phyloP scores from a whole-genome alignment of 1,140 invertebrate species.

The Pogonomyrmex barbatus region DNA sequence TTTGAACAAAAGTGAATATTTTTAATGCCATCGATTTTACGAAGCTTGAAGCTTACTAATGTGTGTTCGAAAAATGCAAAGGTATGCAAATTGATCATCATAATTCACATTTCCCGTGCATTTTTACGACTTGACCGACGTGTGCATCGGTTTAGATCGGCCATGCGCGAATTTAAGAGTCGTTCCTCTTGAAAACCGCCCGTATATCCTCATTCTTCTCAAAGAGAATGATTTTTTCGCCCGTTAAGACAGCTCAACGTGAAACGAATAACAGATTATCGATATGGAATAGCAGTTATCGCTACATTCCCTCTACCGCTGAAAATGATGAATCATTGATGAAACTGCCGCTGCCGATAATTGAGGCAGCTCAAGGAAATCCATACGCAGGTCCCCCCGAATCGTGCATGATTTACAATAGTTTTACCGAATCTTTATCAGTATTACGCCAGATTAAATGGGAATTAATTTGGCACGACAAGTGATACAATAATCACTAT shows the following conservation, averaged over 20 bases:
- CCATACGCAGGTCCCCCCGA: background rate
- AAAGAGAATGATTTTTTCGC: constrained; percentile 19
- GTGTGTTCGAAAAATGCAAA: background rate
- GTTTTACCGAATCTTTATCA: constrained; percentile 1
- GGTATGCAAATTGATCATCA: constrained; percentile 36
- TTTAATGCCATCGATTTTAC: background rate
- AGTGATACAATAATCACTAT: background rate
- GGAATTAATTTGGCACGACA: background rate
- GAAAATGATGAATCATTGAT: constrained; percentile 60
- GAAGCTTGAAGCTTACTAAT: background rate
- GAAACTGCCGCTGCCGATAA: constrained; percentile 39
- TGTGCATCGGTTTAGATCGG: background rate
- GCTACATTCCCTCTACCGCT: background rate
- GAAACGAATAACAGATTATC: constrained; percentile 21
- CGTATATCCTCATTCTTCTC: constrained; percentile 38
- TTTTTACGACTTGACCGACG: constrained; percentile 32
- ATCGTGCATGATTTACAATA: background rate
- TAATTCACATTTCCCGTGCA: constrained; percentile 11
- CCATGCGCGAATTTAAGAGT: constrained; percentile 54
- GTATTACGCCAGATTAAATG: background rate
- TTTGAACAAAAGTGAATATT: background rate
- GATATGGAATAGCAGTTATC: constrained; percentile 13
- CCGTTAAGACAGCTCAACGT: constrained; percentile 30
- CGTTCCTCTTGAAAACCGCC: constrained; percentile 46
- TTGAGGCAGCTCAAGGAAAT: constrained; percentile 9